Percentiles rank a stretch among this genome's conserved stretches.
Conservation (phyloP, 2,888 invertebrate genomes). For the Carabus problematicus region DNA sequence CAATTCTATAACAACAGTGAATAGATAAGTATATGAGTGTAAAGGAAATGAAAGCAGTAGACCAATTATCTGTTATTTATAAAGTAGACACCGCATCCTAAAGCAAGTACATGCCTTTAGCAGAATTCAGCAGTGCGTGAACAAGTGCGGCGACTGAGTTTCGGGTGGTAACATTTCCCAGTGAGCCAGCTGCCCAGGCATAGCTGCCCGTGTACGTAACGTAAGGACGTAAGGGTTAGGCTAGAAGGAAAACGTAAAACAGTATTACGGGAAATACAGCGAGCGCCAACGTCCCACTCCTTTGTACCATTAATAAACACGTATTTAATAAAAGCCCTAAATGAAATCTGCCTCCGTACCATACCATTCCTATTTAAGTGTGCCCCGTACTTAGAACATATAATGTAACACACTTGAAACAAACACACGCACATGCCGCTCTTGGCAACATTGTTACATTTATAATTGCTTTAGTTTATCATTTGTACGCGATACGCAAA, state of each 20-base stretch:
- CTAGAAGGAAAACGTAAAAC: background rate
- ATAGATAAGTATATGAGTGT: background rate
- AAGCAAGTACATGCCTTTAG: background rate
- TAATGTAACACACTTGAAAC: background rate
- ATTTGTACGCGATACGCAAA: slow-evolving; percentile 35
- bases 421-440: slow-evolving; percentile 16
- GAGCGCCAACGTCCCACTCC: slow-evolving; percentile 12
- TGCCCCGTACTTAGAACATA: background rate
- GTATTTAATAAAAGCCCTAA: slow-evolving; percentile 37
- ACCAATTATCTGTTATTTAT: too few relatives aligned
- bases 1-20: slow-evolving; percentile 1
- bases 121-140: slow-evolving; percentile 21
- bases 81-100: too few relatives aligned
- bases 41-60: too few relatives aligned
- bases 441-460: slow-evolving; percentile 25
- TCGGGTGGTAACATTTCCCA: too few relatives aligned
- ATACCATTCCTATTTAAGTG: background rate
- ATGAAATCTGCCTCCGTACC: slow-evolving; percentile 25
- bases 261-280: background rate
- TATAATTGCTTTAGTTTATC: slow-evolving; percentile 41
- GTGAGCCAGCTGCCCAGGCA: too few relatives aligned
- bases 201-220: too few relatives aligned
- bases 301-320: slow-evolving; percentile 39
- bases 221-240: too few relatives aligned
- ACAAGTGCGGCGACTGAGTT: background rate